Evolutionary conservation across 2,888 invertebrate species (phyloP).

Genomic region (Buathra laborator): DNA sequence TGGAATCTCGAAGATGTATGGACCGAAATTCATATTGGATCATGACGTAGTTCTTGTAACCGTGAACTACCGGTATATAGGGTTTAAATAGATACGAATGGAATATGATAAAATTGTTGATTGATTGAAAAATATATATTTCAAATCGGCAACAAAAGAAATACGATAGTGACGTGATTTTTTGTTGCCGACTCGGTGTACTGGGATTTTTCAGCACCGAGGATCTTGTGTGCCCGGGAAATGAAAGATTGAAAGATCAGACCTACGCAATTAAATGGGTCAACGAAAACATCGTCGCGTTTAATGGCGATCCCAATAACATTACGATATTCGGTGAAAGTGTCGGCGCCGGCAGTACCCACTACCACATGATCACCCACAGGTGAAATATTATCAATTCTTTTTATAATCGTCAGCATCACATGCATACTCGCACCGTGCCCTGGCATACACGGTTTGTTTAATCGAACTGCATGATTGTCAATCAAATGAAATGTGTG

Average conservation of each 20-base stretch:
- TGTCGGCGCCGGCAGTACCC: constrained; percentile 89
- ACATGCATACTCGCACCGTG: no score
- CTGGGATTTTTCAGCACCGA: constrained; percentile 89
- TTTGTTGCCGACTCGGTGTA: constrained; percentile 85
- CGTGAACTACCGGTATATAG: constrained; percentile 88
- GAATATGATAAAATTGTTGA: neutral
- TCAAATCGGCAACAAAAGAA: neutral
- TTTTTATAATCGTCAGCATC: neutral
- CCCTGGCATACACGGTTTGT: neutral
- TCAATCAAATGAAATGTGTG: neutral
- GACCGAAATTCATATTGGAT: constrained; percentile 90
- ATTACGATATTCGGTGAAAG: constrained; percentile 90
- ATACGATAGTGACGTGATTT: neutral
- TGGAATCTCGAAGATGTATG: constrained; percentile 89
- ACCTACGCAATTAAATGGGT: constrained; percentile 88
- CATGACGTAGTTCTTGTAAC: constrained; percentile 90
- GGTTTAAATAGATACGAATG: neutral
- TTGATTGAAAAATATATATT: neutral
- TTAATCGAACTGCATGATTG: neutral
- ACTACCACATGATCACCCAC: constrained; percentile 89
- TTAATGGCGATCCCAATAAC: constrained; percentile 88
- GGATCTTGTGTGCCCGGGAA: constrained; percentile 88
- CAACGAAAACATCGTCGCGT: constrained; percentile 87
- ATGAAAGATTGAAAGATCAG: constrained; percentile 90
- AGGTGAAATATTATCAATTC: constrained; percentile 80